Base-by-base conservation (phyloP, 2,113 vertebrate species). In the Empidonax traillii region DNA sequence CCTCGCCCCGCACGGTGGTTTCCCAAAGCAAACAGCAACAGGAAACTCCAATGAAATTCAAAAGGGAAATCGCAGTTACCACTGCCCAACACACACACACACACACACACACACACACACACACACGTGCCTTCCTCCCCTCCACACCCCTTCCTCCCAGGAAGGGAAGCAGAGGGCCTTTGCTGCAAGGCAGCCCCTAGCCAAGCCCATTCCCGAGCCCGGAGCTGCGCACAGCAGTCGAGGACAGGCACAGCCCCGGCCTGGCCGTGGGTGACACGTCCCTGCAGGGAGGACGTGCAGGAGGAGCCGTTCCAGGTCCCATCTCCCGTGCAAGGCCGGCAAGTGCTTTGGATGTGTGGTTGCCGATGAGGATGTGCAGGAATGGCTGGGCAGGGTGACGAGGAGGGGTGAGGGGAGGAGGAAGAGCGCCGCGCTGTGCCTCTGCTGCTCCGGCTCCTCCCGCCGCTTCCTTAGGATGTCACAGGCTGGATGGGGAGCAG, bases 401-500 rank as follows among this genome's bases (percentile, higher is more conserved):
- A 95, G 94, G 89, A 89, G 75, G 88, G 67, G 84, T 79, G 86
- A 84, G 27, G 52, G 93, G 93, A 88, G 93, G 90, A 96, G 81
- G 92, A 96, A 78, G 73, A 84, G 85, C 31, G 10, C n/a, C 1
- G 25, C 12, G 22, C 94, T 81, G 37, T 16, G 46, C 66, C 56
- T 94, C 95, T 21, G 11, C 72, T 39, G 91, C 76, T 31, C 80
- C 22, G 19, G 28, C 82, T 72, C 73, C 76, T 93, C 66, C 92
- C 61, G 39, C 4, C 1, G 77, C 73, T 92, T 92, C 94, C 95
- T 99, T 98, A 99, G 92, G 98, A 98, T 7, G 97, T 98, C 71
- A 97, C 98, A 1, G 99, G 98, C 87, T 99, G 98, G 98, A 99
- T 99, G 96, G 99, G 98, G 91, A 99, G 98, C 96, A 99, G 98